Evolutionary conservation across 1,140 invertebrate genomes (phyloP).

Genomic region (Rhyacophila brunnea): DNA sequence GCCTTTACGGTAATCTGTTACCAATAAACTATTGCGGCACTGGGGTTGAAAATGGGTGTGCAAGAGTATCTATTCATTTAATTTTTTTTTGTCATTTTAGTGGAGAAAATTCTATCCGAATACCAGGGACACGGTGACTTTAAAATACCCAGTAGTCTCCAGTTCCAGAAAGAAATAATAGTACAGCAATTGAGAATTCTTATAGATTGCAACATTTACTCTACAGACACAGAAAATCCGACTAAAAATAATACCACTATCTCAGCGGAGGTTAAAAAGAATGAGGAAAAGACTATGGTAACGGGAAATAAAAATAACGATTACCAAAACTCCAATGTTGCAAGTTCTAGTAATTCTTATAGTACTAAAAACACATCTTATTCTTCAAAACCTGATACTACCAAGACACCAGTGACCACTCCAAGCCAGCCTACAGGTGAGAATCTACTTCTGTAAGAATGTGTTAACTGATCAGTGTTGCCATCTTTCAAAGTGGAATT

Average conservation of each 20-base stretch:
- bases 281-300: background rate
- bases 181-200: constrained; percentile 57
- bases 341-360: background rate
- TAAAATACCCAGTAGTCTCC: constrained; percentile 47
- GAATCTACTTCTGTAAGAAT: too few relatives aligned
- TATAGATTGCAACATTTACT: constrained; percentile 41
- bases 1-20: background rate
- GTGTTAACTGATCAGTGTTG: too few relatives aligned
- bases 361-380: too few relatives aligned
- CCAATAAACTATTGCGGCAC: background rate
- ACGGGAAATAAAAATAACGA: background rate
- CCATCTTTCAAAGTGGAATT: too few relatives aligned
- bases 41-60: constrained; percentile 32
- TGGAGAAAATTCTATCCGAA: constrained; percentile 52
- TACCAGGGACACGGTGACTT: constrained; percentile 45
- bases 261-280: constrained; percentile 1
- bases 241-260: background rate
- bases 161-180: constrained; percentile 45
- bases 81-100: constrained; percentile 39
- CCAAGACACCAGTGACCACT: too few relatives aligned
- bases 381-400: too few relatives aligned
- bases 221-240: constrained; percentile 1
- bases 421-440: too few relatives aligned
- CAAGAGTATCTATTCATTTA: background rate
- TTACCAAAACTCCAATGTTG: background rate